These are phyloP conservation scores for Drepana falcataria DNA, from an alignment of 2,888 invertebrate species.

Conservation along the genomic window DNA sequence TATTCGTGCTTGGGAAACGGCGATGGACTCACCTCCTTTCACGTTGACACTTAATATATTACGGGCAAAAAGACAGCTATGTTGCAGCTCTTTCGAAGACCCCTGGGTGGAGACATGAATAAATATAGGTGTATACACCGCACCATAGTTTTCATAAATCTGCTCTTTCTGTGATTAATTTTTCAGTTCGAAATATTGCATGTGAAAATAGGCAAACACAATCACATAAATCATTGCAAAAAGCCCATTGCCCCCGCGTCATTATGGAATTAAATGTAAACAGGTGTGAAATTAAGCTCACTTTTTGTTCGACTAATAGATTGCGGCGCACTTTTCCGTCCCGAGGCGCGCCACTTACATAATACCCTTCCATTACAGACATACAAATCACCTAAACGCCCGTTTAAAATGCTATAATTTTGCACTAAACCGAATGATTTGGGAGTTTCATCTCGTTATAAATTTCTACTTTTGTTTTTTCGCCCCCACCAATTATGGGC, in stretches of 20 bases:
- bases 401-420: slow-evolving; percentile 75
- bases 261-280: slow-evolving; percentile 73
- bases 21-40: no score
- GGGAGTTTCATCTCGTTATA: slow-evolving; percentile 70
- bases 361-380: slow-evolving; percentile 60
- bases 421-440: slow-evolving; percentile 75
- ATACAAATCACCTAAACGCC: slow-evolving; percentile 68
- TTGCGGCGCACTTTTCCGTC: slow-evolving; percentile 59
- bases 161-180: slow-evolving; percentile 29
- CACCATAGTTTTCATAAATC: slow-evolving; percentile 11
- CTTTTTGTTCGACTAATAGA: slow-evolving; percentile 71
- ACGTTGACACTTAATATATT: no score
- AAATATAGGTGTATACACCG: no score
- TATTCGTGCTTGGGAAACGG: no score
- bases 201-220: no score
- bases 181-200: slow-evolving; percentile 13
- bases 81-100: not conserved
- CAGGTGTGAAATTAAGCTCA: slow-evolving; percentile 76
- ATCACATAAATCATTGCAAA: slow-evolving; percentile 43
- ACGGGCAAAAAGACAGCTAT: no score
- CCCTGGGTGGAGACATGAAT: not conserved
- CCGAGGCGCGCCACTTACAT: slow-evolving; percentile 57
- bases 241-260: slow-evolving; percentile 54
- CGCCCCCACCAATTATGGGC: slow-evolving; percentile 56
- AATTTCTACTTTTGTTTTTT: slow-evolving; percentile 75